These are phyloP conservation scores for Nycteola revayana DNA, from an alignment of 2,888 invertebrate genomes.

Conservation along the genomic window DNA sequence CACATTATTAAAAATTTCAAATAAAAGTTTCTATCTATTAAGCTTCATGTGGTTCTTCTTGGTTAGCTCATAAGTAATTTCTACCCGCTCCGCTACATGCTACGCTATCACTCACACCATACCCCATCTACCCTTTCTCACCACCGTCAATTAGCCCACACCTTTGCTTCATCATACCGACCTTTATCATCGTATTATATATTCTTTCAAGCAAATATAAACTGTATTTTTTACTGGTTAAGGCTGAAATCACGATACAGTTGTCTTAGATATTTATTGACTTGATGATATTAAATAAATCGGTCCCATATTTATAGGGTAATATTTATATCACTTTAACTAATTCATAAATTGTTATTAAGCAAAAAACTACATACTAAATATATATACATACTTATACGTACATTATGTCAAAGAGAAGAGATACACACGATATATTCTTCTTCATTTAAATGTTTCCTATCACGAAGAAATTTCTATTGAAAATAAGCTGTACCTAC, in stretches of 20 bases:
- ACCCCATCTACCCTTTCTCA: constrained; percentile 46
- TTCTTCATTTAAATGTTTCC: too few relatives aligned
- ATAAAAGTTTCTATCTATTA: too few relatives aligned
- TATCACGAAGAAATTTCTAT: too few relatives aligned
- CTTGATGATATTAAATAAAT: constrained; percentile 34
- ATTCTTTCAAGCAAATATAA: constrained; percentile 18
- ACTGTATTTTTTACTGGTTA: constrained; percentile 19
- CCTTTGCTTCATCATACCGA: constrained; percentile 59
- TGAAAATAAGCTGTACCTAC: too few relatives aligned
- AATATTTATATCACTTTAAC: constrained; percentile 37
- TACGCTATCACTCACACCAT: constrained; percentile 27
- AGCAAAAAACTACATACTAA: too few relatives aligned
- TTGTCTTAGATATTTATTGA: constrained; percentile 36
- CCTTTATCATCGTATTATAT: constrained; percentile 57
- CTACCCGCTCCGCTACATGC: constrained; percentile 10
- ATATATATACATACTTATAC: too few relatives aligned
- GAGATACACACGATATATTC: too few relatives aligned
- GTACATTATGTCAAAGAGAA: too few relatives aligned
- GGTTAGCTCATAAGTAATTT: too few relatives aligned
- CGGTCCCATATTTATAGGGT: constrained; percentile 27
- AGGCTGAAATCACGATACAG: constrained; percentile 12
- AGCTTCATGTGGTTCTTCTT: too few relatives aligned
- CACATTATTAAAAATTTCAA: too few relatives aligned
- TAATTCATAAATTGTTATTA: constrained; percentile 30
- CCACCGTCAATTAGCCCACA: constrained; percentile 67